A percentile compares a stretch with the other conserved stretches of the same genome.
Conservation (phyloP, 2,113 vertebrate genomes). For the Fregetta grallaria region DNA sequence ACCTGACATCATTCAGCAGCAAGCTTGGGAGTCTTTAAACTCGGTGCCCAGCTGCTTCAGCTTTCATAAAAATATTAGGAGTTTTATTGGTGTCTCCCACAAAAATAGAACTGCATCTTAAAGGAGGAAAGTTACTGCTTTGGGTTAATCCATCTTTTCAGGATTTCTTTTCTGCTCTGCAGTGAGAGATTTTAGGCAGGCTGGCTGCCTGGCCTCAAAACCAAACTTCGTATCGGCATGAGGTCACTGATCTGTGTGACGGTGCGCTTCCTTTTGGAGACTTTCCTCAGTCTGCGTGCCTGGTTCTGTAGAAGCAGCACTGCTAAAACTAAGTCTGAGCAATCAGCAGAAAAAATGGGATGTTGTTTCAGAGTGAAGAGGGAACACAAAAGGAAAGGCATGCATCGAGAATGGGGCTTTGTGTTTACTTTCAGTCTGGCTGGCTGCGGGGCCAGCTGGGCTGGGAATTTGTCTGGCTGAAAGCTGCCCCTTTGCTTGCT, state of each 20-base stretch:
- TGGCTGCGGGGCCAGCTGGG: not conserved
- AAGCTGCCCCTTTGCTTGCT: not conserved
- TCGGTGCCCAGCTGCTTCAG: not conserved
- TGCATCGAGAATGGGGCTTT: accelerated
- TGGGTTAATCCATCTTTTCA: not conserved
- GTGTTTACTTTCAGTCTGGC: not conserved
- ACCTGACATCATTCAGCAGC: not conserved
- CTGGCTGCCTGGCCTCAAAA: not conserved
- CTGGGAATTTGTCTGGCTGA: not conserved
- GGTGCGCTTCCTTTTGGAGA: not conserved
- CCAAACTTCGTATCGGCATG: accelerated
- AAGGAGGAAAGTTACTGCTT: not conserved
- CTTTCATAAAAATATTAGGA: not conserved
- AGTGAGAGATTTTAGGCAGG: not conserved
- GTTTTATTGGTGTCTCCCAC: not conserved
- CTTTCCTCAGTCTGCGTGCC: not conserved
- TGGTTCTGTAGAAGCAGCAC: not conserved
- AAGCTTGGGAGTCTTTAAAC: not conserved
- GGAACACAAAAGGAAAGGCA: not conserved
- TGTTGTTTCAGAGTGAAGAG: not conserved
- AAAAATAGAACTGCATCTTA: not conserved
- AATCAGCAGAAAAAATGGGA: not conserved
- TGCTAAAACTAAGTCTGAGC: not conserved
- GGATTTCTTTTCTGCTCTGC: not conserved
- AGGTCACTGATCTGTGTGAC: accelerated